Base-by-base conservation (phyloP, 2,797 vertebrate species). In the Heterohyrax brucei region DNA sequence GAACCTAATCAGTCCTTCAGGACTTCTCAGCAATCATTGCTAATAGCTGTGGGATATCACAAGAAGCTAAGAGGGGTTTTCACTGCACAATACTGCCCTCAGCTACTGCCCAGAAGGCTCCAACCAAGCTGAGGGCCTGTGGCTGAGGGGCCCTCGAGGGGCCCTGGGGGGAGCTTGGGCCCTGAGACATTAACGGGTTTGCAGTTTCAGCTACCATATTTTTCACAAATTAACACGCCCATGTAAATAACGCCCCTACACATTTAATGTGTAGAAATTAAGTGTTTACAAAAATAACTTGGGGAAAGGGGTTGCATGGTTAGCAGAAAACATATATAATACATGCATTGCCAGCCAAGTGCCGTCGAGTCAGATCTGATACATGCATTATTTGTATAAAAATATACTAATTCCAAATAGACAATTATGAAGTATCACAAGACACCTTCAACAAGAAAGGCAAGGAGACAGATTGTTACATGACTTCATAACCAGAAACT, bases 371-470 rank as follows among this genome's bases (percentile, higher is more conserved):
- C 39, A 61, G 5, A 22, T 61, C 19, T 61, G 5, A 22, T 4
- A 4, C 18, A 61, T 61, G 19, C 59, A 61, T 61, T 22, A 21
- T 61, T 61, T 19, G 59, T 22, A 61, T 61, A 61, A 61, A 59
- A 61, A 61, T 61, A 22, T 7, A 8, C 4, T 61, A 0, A 30
- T 12, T 39, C 66, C n/a, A 33, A 3, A 10, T 1, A 50, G 68
- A 12, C 0, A 7, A 18, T 13, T 1, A 10, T 2, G 16, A 7
- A 56, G 78, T 26, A 10, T 6, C 39, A 14, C 0, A 6, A 66
- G 78, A 61, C 1, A 2, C 18, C 48, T 19, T 44, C 7, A 4
- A 33, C 5, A 24, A 62, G n/a, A 33, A 6, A 44, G 33, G 79
- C 22, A 22, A 61, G 13, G 53, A 59, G 75, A 19, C 56, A 13